Evolutionary conservation across 2,797 vertebrate species (phyloP).

Genomic region (Epinephelus malabaricus): DNA sequence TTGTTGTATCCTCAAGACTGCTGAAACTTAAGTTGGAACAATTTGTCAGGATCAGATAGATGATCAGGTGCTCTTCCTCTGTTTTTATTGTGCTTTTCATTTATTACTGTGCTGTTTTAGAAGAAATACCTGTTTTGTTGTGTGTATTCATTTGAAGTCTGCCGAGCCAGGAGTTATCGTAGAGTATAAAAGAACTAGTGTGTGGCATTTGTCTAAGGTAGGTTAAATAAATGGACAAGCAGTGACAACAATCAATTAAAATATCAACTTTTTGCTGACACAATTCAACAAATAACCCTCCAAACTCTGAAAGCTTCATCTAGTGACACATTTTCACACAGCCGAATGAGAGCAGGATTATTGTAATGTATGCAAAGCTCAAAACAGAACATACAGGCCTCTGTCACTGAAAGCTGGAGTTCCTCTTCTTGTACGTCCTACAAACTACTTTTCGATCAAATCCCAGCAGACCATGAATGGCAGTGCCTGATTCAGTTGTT

Average conservation of each 20-base stretch:
- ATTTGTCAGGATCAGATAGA: constrained; percentile 16
- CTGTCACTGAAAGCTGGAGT: constrained; percentile 22
- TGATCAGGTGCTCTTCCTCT: not conserved
- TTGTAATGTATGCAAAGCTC: constrained; percentile 72
- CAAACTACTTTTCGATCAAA: constrained; percentile 40
- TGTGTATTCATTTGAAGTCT: not conserved
- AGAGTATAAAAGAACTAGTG: not conserved
- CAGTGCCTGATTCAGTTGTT: constrained; percentile 52
- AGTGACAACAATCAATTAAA: constrained; percentile 13
- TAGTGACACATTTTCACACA: constrained; percentile 40
- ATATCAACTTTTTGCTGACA: not conserved
- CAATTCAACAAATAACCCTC: constrained; percentile 35
- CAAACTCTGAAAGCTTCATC: constrained; percentile 23
- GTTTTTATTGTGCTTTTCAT: not conserved
- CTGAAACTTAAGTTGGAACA: constrained; percentile 18
- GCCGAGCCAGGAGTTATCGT: not conserved
- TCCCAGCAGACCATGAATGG: constrained; percentile 49
- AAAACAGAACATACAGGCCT: constrained; percentile 42
- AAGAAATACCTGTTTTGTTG: not conserved
- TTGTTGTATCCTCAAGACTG: not conserved
- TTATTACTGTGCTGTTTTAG: not conserved
- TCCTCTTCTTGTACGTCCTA: constrained; percentile 28
- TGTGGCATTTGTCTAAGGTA: not conserved
- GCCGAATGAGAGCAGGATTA: constrained; percentile 56
- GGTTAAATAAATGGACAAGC: not conserved